Evolutionary conservation across 1,140 invertebrate species (phyloP), one percentile per base, ranked within the genome.

Genomic region (Drosophila melanica): DNA sequence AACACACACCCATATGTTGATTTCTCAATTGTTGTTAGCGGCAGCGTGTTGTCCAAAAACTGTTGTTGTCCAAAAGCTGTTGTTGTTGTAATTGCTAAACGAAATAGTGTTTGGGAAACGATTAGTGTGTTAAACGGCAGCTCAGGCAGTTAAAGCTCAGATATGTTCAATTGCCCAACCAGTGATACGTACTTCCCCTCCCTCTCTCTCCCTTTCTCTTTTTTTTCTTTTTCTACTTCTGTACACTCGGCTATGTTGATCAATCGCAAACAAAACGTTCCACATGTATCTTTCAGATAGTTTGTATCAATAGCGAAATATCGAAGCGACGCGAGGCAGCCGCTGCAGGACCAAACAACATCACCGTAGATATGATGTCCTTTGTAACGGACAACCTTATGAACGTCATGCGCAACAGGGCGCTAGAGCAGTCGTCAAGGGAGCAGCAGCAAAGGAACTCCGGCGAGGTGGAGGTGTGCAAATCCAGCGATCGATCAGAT

Each of bases 281-380:
- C 79, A 75, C 62, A 77, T 86, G 44, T 87, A 82, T 87, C 65
- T 87, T 87, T 87, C 82, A 87, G 82, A 89, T 87, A 89, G 84
- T 87, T 87, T 87, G 68, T 89, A 89, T 87, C 82, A 82, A 77
- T 89, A 77, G 84, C 63, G 72, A 82, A 79, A 82, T 87, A 27
- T 60, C 71, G 27, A 89, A 87, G 57, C 68, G 82, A 41, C 84
- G 68, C 20, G 77, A 69, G 33, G 77, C 76, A 50, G 71, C 71
- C 23, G 77, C 63, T 18, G 41, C 66, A 39, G 39, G 27, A 53
- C n/a, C 23, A 1, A 30, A 41, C 18, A 47, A 42, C 20, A 51
- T 16, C 33, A 39, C 58, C 27, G 39, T 33, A 30, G 75, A 78
- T 18, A 47, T 42, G 60, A 71, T 50, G 44, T 27, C 67, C 45